Evolutionary conservation across 2,797 vertebrate genomes (phyloP).

Genomic region (Glyptemys insculpta): DNA sequence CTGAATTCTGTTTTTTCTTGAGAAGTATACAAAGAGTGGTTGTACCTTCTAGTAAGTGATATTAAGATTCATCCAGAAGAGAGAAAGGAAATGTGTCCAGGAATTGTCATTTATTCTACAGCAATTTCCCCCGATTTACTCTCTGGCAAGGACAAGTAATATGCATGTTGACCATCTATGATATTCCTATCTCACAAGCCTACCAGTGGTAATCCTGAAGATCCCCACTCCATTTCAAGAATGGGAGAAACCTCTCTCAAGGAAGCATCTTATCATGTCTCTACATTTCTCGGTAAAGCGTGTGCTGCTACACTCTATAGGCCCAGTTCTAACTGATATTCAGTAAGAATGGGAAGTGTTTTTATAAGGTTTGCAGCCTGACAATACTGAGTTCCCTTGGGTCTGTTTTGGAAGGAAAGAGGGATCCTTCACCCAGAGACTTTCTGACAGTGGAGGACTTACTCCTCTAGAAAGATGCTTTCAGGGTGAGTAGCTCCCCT

Average conservation of each 20-base stretch:
- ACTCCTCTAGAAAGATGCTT: neutral
- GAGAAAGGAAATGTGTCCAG: neutral
- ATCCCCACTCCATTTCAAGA: neutral
- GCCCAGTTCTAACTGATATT: neutral
- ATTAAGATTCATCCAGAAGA: neutral
- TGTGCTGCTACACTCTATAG: neutral
- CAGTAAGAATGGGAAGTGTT: neutral
- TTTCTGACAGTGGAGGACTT: neutral
- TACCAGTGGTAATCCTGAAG: neutral
- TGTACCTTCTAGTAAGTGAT: neutral
- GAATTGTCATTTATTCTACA: neutral
- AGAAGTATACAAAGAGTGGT: neutral
- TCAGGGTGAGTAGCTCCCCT: neutral
- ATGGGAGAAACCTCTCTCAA: neutral
- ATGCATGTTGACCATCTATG: accelerated
- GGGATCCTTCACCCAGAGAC: neutral
- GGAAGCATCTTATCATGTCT: neutral
- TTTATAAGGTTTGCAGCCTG: neutral
- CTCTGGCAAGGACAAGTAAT: neutral
- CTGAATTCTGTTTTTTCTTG: neutral
- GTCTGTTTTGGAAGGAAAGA: neutral
- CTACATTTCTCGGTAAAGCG: neutral
- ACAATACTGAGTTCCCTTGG: neutral
- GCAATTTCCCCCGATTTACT: neutral
- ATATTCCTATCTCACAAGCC: accelerated